A percentile compares a stretch with the other conserved stretches of the same genome.
These are phyloP conservation scores for Astyanax mexicanus DNA, from an alignment of 2,797 vertebrate genomes.

Conservation along the genomic window DNA sequence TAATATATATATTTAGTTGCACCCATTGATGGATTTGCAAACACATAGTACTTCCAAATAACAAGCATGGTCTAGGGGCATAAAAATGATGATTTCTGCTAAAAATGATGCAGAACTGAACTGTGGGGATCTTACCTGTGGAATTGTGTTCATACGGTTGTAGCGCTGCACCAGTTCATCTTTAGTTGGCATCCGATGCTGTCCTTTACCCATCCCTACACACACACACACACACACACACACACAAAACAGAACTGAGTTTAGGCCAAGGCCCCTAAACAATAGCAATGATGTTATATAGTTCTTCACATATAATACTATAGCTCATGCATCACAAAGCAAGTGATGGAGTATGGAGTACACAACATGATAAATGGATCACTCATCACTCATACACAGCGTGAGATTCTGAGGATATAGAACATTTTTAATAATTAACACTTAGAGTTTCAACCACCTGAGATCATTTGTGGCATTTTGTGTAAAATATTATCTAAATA, in stretches of 20 bases:
- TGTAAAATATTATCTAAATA: too few relatives aligned
- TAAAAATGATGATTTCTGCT: too few relatives aligned
- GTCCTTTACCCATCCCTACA: constrained; percentile 99
- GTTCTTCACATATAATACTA: neutral
- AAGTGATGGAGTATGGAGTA: constrained; percentile 1
- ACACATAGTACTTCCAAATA: too few relatives aligned
- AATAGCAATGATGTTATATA: neutral
- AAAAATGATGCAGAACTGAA: neutral
- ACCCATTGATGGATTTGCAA: too few relatives aligned
- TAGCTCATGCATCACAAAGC: constrained; percentile 16
- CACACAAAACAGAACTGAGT: constrained; percentile 9
- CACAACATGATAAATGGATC: neutral
- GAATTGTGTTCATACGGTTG: constrained; percentile 98
- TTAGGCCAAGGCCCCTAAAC: neutral
- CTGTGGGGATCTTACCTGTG: constrained; percentile 82
- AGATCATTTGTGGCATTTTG: too few relatives aligned
- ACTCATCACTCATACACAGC: neutral
- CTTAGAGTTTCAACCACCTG: too few relatives aligned
- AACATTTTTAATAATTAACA: too few relatives aligned
- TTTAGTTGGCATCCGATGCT: constrained; percentile 99
- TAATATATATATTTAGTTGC: too few relatives aligned
- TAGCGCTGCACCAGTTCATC: constrained; percentile 97
- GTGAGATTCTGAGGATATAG: neutral
- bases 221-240: constrained; percentile 20
- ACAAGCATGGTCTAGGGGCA: too few relatives aligned